These are phyloP conservation scores for Pristionchus pacificus DNA, from an alignment of 1,140 invertebrate genomes.

Conservation along the genomic window DNA sequence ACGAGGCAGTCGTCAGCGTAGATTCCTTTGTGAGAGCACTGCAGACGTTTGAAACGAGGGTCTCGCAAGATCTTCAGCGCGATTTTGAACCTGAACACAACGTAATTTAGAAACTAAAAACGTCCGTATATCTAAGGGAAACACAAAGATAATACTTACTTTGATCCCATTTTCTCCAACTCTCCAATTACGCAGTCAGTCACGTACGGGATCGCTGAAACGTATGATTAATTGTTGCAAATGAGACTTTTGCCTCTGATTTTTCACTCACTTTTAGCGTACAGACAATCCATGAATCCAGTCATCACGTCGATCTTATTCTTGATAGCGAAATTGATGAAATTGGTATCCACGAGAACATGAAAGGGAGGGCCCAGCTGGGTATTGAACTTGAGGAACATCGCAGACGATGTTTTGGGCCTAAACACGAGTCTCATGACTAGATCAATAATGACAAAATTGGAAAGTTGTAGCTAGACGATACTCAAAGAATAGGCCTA, in stretches of 20 bases:
- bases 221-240: too few relatives aligned
- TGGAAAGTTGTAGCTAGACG: not conserved
- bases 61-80: constrained; percentile 87
- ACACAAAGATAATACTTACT: not conserved
- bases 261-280: constrained; percentile 82
- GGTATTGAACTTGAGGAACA: constrained; percentile 98
- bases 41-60: constrained; percentile 82
- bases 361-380: constrained; percentile 96
- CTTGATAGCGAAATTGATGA: constrained; percentile 97
- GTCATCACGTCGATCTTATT: constrained; percentile 89
- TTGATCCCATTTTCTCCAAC: constrained; percentile 86
- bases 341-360: constrained; percentile 94
- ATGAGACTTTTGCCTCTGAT: constrained; percentile 6
- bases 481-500: not conserved
- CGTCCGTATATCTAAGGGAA: not conserved
- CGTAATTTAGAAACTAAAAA: not conserved
- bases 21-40: constrained; percentile 93
- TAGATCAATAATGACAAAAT: constrained; percentile 1
- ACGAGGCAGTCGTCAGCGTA: constrained; percentile 99
- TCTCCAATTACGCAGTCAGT: constrained; percentile 98
- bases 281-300: constrained; percentile 97
- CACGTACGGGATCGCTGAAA: constrained; percentile 81
- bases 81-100: constrained; percentile 75
- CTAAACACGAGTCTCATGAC: constrained; percentile 28
- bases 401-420: constrained; percentile 53